Percentiles rank a stretch among this genome's conserved stretches.
phyloP scores from a whole-genome alignment of 2,888 invertebrate genomes.

The Ernsta delagoae region DNA sequence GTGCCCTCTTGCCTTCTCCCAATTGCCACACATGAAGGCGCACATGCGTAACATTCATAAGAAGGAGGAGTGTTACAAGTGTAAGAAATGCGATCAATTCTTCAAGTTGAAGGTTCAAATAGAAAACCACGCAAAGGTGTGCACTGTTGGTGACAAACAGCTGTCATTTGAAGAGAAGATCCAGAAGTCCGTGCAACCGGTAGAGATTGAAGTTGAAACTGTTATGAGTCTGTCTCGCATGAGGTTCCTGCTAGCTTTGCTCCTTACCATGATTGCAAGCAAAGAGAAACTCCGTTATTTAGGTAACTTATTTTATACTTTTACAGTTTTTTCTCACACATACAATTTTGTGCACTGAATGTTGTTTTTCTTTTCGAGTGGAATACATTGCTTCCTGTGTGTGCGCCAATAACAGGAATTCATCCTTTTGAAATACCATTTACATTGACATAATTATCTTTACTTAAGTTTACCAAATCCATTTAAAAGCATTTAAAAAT shows the following conservation, averaged over 20 bases:
- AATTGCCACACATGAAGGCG: slow-evolving; percentile 94
- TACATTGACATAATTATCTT: slow-evolving; percentile 41
- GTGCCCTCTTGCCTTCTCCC: slow-evolving; percentile 91
- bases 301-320: slow-evolving; percentile 86
- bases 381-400: slow-evolving; percentile 76
- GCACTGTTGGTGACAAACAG: slow-evolving; percentile 61
- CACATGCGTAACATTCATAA: slow-evolving; percentile 95
- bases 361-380: slow-evolving; percentile 69
- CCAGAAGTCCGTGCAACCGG: slow-evolving; percentile 57
- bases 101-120: slow-evolving; percentile 91
- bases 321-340: slow-evolving; percentile 50
- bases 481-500: slow-evolving; percentile 41
- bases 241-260: slow-evolving; percentile 91
- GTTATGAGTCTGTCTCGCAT: slow-evolving; percentile 89
- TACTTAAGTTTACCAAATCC: slow-evolving; percentile 38
- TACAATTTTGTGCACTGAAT: slow-evolving; percentile 51
- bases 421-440: slow-evolving; percentile 41
- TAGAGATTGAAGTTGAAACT: slow-evolving; percentile 72
- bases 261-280: slow-evolving; percentile 93
- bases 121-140: slow-evolving; percentile 86
- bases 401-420: slow-evolving; percentile 69
- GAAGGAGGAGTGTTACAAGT: slow-evolving; percentile 91
- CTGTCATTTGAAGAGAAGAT: slow-evolving; percentile 58
- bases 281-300: slow-evolving; percentile 90
- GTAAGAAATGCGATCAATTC: slow-evolving; percentile 88